phyloP scores from a whole-genome alignment of 2,888 invertebrate genomes.

The Malacosoma neustria region DNA sequence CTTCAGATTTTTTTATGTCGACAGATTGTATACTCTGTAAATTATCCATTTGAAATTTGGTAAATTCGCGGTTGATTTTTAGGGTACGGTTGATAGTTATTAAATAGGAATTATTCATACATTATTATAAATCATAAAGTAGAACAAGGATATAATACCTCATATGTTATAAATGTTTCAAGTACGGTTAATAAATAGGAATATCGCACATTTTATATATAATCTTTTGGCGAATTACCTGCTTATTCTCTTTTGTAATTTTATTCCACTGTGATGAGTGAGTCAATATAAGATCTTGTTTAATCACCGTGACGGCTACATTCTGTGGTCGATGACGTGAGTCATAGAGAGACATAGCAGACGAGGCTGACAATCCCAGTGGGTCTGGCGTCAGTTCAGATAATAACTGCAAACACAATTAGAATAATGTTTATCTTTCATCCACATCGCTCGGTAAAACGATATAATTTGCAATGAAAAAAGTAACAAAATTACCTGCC shows the following conservation, averaged over 20 bases:
- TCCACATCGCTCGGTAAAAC: constrained; percentile 10
- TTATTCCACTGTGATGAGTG: constrained; percentile 78
- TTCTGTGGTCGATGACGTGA: constrained; percentile 82
- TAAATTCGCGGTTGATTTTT: too few species aligned
- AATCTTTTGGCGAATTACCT: too few species aligned
- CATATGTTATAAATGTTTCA: too few species aligned
- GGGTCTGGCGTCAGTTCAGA: constrained; percentile 80
- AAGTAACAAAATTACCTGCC: constrained; percentile 77
- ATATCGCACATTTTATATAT: too few species aligned
- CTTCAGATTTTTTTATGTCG: constrained; percentile 45
- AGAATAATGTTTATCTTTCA: constrained; percentile 5
- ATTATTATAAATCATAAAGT: too few species aligned
- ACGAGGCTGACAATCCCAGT: constrained; percentile 78
- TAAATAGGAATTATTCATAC: too few species aligned
- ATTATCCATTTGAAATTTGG: too few species aligned
- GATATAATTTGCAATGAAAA: constrained; percentile 11
- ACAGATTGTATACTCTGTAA: constrained; percentile 34
- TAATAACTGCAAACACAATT: constrained; percentile 73
- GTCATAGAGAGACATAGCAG: constrained; percentile 83
- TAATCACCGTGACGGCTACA: constrained; percentile 76
- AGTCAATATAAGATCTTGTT: constrained; percentile 77
- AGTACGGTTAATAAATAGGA: too few species aligned
- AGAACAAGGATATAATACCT: too few species aligned
- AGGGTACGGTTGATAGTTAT: too few species aligned
- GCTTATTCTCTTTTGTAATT: constrained; percentile 52